Percentiles rank a stretch among this genome's conserved stretches.
These are phyloP conservation scores for Copsychus sechellarum DNA, from an alignment of 2,113 vertebrate genomes.

Conservation along the genomic window DNA sequence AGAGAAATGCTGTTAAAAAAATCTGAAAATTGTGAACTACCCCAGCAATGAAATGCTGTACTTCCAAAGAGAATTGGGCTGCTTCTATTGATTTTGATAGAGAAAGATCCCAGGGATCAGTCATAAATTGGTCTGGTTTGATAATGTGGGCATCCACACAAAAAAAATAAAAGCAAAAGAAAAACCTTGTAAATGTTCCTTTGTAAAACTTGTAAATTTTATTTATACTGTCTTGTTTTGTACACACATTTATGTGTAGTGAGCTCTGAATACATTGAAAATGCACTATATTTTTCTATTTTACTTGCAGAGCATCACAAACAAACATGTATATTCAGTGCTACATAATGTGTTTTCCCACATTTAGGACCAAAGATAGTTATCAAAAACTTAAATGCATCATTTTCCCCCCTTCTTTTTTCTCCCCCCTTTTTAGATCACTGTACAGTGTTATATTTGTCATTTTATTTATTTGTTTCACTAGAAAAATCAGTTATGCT, in stretches of 20 bases:
- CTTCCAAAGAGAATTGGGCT: constrained; percentile 97
- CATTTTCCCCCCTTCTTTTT: constrained; percentile 54
- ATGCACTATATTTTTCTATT: constrained; percentile 99
- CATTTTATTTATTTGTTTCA: constrained; percentile 98
- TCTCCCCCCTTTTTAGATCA: constrained; percentile 75
- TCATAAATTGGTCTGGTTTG: constrained; percentile 81
- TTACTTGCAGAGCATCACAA: constrained; percentile 91
- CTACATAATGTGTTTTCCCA: constrained; percentile 92
- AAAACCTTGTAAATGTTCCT: constrained; percentile 90
- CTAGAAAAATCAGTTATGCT: constrained; percentile 87
- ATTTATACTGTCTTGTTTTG: constrained; percentile 97
- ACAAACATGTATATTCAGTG: constrained; percentile 93
- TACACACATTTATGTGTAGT: constrained; percentile 95
- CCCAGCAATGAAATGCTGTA: constrained; percentile 78
- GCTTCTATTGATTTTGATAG: constrained; percentile 80
- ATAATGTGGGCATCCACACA: constrained; percentile 83
- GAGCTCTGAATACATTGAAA: constrained; percentile 98
- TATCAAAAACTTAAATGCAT: constrained; percentile 85
- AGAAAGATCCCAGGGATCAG: constrained; percentile 83
- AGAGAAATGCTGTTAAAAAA: constrained; percentile 77
- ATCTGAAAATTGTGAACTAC: constrained; percentile 80
- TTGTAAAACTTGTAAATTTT: constrained; percentile 99
- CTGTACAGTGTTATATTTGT: constrained; percentile 92
- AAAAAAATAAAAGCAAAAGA: constrained; percentile 61
- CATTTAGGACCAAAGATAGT: constrained; percentile 99